Conservation (phyloP, 2,797 vertebrate species). For the Melanitta fusca region DNA sequence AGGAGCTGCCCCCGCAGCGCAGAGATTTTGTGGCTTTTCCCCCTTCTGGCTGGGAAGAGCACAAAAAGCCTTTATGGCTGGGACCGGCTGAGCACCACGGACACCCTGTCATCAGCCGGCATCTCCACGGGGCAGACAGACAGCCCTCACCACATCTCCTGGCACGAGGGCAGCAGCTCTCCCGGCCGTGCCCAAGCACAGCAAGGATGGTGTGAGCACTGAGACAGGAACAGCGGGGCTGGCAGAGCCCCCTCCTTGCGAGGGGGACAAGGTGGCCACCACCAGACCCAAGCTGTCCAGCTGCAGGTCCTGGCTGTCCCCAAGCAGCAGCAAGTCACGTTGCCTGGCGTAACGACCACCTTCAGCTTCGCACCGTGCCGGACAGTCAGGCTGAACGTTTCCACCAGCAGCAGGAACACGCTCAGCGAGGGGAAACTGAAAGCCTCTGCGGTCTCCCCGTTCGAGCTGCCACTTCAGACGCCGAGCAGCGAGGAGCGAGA, state of each 20-base stretch:
- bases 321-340: rapidly evolving
- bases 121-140: background rate
- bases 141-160: rapidly evolving
- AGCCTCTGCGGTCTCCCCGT: background rate
- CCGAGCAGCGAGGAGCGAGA: background rate
- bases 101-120: background rate
- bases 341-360: rapidly evolving
- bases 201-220: background rate
- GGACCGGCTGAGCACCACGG: background rate
- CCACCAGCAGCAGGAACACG: background rate
- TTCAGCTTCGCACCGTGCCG: background rate
- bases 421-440: background rate
- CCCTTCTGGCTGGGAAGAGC: background rate
- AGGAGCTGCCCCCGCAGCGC: background rate
- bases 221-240: background rate
- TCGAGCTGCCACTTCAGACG: background rate
- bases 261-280: background rate
- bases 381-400: background rate
- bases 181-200: background rate
- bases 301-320: background rate
- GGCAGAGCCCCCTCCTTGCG: background rate
- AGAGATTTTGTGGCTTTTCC: background rate
- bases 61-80: background rate
- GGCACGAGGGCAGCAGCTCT: background rate
- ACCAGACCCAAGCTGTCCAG: background rate